Evolutionary conservation across 2,113 vertebrate species (phyloP).

Genomic region (Lasiurus borealis): DNA sequence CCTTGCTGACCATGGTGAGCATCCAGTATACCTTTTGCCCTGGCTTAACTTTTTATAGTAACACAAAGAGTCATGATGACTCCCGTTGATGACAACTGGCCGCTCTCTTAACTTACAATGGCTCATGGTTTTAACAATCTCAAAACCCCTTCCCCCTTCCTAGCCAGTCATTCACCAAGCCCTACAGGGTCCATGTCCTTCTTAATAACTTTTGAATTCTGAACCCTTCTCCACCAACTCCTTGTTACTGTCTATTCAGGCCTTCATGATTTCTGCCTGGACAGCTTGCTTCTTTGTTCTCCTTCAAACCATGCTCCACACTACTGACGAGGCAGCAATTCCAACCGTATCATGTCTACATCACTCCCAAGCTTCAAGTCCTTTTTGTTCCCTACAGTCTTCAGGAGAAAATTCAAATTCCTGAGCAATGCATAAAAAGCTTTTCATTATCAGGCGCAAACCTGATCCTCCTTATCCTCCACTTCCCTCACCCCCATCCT

Average conservation of each 20-base stretch:
- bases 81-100: background rate
- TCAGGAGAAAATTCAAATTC: constrained; percentile 4
- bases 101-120: background rate
- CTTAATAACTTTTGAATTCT: background rate
- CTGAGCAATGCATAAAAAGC: background rate
- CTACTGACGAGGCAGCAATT: background rate
- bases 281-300: background rate
- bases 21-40: background rate
- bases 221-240: background rate
- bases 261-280: background rate
- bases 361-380: background rate
- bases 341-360: too few relatives aligned
- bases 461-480: background rate
- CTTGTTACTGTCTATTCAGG: background rate
- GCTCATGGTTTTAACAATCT: background rate
- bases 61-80: background rate
- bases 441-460: background rate
- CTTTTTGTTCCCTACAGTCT: background rate
- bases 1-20: background rate
- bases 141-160: background rate
- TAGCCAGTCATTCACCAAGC: background rate
- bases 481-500: background rate
- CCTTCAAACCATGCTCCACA: background rate
- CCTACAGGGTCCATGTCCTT: background rate
- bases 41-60: background rate